Conservation (phyloP, 2,113 vertebrate genomes). For the Sporophila hypoxantha region DNA sequence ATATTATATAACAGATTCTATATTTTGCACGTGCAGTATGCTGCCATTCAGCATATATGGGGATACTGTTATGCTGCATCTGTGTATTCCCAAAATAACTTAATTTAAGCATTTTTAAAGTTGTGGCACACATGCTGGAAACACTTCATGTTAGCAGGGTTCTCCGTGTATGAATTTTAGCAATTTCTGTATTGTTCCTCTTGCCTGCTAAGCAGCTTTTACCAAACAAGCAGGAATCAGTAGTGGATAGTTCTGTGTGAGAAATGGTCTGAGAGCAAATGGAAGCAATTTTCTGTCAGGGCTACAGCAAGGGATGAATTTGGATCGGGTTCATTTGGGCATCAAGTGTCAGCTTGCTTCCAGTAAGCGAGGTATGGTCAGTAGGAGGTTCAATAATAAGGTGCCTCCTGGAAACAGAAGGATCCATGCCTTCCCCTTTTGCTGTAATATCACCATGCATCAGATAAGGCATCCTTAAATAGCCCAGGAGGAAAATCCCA, state of each 20-base stretch:
- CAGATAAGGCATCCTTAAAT: background rate
- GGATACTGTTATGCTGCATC: background rate
- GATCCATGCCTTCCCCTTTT: background rate
- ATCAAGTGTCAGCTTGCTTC: background rate
- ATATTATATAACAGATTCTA: background rate
- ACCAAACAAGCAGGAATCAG: background rate
- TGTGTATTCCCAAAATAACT: slow-evolving; percentile 11
- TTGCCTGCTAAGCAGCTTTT: background rate
- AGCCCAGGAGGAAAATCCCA: background rate
- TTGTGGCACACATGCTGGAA: background rate
- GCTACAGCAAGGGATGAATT: background rate
- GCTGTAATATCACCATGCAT: background rate
- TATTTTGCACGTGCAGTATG: background rate
- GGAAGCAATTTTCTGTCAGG: background rate
- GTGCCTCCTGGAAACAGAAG: slow-evolving; percentile 14
- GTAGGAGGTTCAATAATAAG: slow-evolving; percentile 1
- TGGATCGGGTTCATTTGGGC: slow-evolving; percentile 9
- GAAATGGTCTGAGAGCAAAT: background rate
- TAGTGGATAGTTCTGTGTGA: background rate
- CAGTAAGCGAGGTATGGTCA: background rate
- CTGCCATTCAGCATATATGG: background rate
- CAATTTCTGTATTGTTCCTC: background rate
- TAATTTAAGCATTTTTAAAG: background rate
- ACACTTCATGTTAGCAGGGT: background rate
- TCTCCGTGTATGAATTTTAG: background rate